phyloP scores from a whole-genome alignment of 2,888 invertebrate species.

The Papilio demoleus region DNA sequence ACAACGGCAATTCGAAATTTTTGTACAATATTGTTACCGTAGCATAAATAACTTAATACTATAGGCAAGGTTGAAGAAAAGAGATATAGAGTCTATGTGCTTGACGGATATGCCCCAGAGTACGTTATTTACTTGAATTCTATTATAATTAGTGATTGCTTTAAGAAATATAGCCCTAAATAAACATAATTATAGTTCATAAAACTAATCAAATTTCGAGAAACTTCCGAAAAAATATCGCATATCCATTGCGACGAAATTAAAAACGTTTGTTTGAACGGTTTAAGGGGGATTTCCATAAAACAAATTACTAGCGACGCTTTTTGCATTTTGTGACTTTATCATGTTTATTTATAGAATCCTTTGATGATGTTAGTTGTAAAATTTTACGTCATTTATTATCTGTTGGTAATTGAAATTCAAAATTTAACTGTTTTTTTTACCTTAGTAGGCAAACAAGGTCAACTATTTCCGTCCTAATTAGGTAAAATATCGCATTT shows the following conservation, averaged over 20 bases:
- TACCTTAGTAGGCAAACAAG: background rate
- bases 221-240: conserved; percentile 25
- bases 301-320: background rate
- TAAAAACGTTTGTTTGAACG: conserved; percentile 31
- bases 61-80: too few relatives aligned
- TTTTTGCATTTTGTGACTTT: background rate
- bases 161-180: conserved; percentile 4
- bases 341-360: background rate
- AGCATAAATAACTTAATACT: too few relatives aligned
- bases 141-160: conserved; percentile 17
- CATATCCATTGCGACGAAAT: conserved; percentile 42
- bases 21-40: too few relatives aligned
- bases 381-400: background rate
- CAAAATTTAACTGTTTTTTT: background rate
- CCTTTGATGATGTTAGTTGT: background rate
- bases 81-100: too few relatives aligned
- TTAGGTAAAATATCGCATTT: background rate
- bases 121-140: too few relatives aligned
- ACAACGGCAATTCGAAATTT: too few relatives aligned
- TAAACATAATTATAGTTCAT: conserved; percentile 20
- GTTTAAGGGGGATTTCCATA: conserved; percentile 40
- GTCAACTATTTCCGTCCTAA: background rate
- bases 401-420: background rate
- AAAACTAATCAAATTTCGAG: conserved; percentile 16
- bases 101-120: too few relatives aligned